A percentile compares a stretch with the other conserved stretches of the same genome.
phyloP scores from a whole-genome alignment of 2,797 vertebrate genomes.

The Manis crassicaudata region DNA sequence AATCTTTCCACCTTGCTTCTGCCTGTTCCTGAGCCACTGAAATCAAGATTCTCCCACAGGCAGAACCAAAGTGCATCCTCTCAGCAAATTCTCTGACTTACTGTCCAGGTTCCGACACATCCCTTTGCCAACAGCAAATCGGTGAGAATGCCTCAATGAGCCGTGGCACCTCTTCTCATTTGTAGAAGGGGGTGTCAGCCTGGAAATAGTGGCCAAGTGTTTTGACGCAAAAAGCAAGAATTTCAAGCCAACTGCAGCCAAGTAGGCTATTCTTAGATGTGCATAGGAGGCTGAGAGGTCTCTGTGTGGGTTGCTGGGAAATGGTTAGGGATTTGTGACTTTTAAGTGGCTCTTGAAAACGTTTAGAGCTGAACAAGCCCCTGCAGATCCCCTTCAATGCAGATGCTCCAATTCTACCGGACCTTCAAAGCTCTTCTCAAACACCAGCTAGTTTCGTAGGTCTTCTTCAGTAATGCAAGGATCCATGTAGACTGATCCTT shows the following conservation, averaged over 20 bases:
- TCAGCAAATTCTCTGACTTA: slow-evolving; percentile 72
- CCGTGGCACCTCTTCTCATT: slow-evolving; percentile 65
- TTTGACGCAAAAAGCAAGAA: slow-evolving; percentile 76
- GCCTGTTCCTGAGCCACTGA: slow-evolving; percentile 55
- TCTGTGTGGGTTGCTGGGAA: slow-evolving; percentile 72
- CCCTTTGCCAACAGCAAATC: slow-evolving; percentile 74
- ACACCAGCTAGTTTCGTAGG: not conserved
- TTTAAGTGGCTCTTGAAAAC: slow-evolving; percentile 68
- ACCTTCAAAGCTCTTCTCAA: not conserved
- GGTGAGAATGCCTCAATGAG: slow-evolving; percentile 66
- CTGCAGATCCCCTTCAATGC: not conserved
- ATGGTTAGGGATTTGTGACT: slow-evolving; percentile 66
- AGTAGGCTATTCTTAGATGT: slow-evolving; percentile 76
- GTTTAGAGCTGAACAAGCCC: slow-evolving; percentile 51
- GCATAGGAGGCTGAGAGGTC: slow-evolving; percentile 76
- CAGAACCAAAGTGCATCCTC: slow-evolving; percentile 64
- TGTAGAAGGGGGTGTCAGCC: slow-evolving; percentile 72
- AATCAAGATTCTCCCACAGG: slow-evolving; percentile 60
- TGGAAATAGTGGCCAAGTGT: slow-evolving; percentile 80
- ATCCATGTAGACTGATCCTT: not conserved
- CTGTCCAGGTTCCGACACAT: slow-evolving; percentile 74
- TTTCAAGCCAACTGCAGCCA: slow-evolving; percentile 75
- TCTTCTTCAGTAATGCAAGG: not conserved
- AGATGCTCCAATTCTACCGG: not conserved
- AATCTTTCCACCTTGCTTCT: slow-evolving; percentile 57